Evolutionary conservation across 2,113 vertebrate species (phyloP), one percentile per base, ranked within the genome.

Genomic region (Callaeas wilsoni): DNA sequence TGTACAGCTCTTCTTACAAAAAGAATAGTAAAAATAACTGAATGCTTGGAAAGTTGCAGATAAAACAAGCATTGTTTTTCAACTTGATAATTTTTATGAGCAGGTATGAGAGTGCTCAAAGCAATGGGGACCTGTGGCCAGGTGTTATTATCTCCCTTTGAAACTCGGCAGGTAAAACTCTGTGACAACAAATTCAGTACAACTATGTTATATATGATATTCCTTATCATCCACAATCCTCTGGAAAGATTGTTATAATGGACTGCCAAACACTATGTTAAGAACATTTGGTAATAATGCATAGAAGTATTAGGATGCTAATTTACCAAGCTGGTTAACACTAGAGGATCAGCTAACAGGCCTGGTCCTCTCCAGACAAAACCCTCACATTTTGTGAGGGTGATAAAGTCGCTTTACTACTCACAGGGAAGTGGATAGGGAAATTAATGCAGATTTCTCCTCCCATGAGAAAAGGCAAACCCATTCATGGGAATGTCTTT

Each of bases 211-310:
- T 22, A 10, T 39, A 30, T 59, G 5, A n/a, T 30, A 67, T 15
- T 7, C 37, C 6, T 52, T 20, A 59, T 52, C 10, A 59, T 20
- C 16, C 33, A 44, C 15, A 52, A 44, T 19, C 32, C 18, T 67
- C 37, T 30, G 60, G 60, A 52, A 89, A 59, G 27, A n/a, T 6
- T 67, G 16, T 23, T 74, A 21, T n/a, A 8, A 52, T 25, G 23
- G 60, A 23, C 68, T 59, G 27, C 16, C 0, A 0, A 65, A 74
- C 37, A 29, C 37, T 19, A 4, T 1, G 1, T 65, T 52, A 29
- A 65, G 16, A 65, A 15, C 3, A 37, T 44, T 65, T 44, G 27
- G 8, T 88, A 26, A 73, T 33, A 22, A 33, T 10, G 27, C 27
- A 42, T 44, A 32, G 37, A 65, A 65, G 37, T 16, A 25, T 9